Conservation (phyloP, 2,888 invertebrate species). For the Glyphotaelius pellucidus region DNA sequence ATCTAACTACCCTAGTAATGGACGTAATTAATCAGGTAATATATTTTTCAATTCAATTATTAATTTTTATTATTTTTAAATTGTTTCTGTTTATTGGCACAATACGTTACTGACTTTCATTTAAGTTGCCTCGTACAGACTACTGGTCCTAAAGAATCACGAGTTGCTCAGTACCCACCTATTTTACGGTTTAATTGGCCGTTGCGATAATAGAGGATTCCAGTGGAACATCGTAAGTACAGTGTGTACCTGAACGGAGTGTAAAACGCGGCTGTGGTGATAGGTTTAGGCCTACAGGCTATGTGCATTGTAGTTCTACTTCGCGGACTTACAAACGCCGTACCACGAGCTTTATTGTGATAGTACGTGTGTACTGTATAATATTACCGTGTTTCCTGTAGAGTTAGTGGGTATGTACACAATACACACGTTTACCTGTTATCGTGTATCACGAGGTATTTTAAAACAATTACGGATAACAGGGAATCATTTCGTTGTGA, state of each 20-base stretch:
- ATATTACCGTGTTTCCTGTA: neutral
- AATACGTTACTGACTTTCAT: neutral
- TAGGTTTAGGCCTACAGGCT: neutral
- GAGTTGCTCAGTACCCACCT: neutral
- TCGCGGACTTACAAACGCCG: neutral
- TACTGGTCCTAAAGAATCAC: neutral
- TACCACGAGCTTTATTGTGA: neutral
- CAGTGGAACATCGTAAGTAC: neutral
- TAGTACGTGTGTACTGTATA: neutral
- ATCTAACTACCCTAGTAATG: no score
- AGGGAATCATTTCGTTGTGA: neutral
- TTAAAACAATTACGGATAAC: conserved; percentile 53
- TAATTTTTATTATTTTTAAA: neutral
- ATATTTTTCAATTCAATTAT: no score
- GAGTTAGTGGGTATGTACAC: conserved; percentile 10
- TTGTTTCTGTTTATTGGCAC: neutral
- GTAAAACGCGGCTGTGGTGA: neutral
- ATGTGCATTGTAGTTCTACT: neutral
- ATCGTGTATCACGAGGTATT: conserved; percentile 54
- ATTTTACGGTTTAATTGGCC: conserved; percentile 2
- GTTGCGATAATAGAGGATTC: neutral
- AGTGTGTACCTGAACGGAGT: neutral
- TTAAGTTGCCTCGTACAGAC: neutral
- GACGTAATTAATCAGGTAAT: no score
- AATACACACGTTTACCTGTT: conserved; percentile 45